Base-by-base conservation (phyloP, 1,140 invertebrate genomes). In the Artemia franciscana region DNA sequence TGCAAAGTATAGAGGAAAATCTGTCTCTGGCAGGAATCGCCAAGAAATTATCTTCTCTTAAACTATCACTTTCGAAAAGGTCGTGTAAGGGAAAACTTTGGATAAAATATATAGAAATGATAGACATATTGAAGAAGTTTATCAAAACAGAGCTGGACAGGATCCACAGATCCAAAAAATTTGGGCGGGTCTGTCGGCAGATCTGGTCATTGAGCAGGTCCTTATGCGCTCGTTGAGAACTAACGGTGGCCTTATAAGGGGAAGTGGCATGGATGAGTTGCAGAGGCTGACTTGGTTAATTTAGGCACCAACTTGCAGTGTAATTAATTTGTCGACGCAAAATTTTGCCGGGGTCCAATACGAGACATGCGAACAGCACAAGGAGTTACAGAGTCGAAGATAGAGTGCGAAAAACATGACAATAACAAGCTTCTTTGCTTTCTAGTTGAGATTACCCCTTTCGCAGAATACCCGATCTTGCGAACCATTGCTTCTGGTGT, bases 151-250 rank as follows among this genome's bases (percentile, higher is more conserved):
- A 73, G 70, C 67, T 68, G 63, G 66, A 66, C 5, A 71, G 71
- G 5, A 60, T 70, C 69, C 74, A 66, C 60, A 39, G 71, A 63
- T 60, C n/a, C n/a, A 69, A 65, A 71, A 74, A 65, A 62, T 73
- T 15, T 63, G 67, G 60, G 63, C 61, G 63, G n/a, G n/a, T n/a
- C n/a, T n/a, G n/a, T n/a, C n/a, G n/a, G n/a, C n/a, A n/a, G n/a
- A n/a, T n/a, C n/a, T n/a, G n/a, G n/a, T n/a, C n/a, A n/a, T n/a
- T n/a, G n/a, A n/a, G n/a, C n/a, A n/a, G n/a, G n/a, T n/a, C 18
- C 63, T 74, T 27, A 76, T 75, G 70, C 67, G 70, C 65, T 65
- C 70, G 39, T 70, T 76, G 67, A 75, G 74, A 63, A 72, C 69
- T 61, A 65, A 66, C 64, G 73, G 73, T 64, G 68, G 67, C 15